Base-by-base conservation (phyloP, 2,797 vertebrate genomes). In the Pangasius mekongensis region DNA sequence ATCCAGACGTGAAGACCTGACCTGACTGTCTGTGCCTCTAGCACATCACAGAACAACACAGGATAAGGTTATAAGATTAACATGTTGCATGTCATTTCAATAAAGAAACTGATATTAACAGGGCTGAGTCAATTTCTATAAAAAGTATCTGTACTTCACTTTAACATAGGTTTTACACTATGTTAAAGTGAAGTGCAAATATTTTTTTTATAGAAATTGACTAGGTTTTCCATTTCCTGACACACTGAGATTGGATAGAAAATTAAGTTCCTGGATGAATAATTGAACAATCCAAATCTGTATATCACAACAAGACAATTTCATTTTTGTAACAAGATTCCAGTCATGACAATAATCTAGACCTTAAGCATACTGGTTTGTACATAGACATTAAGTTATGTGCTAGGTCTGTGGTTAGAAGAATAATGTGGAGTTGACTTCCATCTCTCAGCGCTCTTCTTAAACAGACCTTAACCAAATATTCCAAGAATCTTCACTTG, bases 401-500 rank as follows among this genome's bases (percentile, higher is more conserved):
- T 85, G 52, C 22, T n/a, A 39, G 33, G 69, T 74, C 52, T 58
- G 52, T 74, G 69, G 22, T 43, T 85, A 30, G 47, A 84, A 43
- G 24, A 74, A 73, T 74, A 39, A 58, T 39, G 66, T 74, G 56
- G 36, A 73, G 71, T 43, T 78, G 82, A 86, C n/a, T 86, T 39
- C 67, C 86, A 77, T 89, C 84, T 86, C 33, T 78, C 60, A 77
- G 30, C 58, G 54, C 20, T 74, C 43, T 49, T 67, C 49, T 36
- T 62, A 74, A 84, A 87, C 22, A 33, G 69, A 69, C 30, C 16
- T 88, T 33, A 39, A 71, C 33, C 60, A 84, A 88, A 88, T 84
- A 88, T 88, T 64, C 24, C 36, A 86, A 74, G 77, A 89, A 89
- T 89, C 66, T 76, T 22, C 84, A 36, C 58, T 83, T 88, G 74